These are phyloP conservation scores for Theretra japonica DNA, from an alignment of 2,888 invertebrate genomes.

Conservation along the genomic window DNA sequence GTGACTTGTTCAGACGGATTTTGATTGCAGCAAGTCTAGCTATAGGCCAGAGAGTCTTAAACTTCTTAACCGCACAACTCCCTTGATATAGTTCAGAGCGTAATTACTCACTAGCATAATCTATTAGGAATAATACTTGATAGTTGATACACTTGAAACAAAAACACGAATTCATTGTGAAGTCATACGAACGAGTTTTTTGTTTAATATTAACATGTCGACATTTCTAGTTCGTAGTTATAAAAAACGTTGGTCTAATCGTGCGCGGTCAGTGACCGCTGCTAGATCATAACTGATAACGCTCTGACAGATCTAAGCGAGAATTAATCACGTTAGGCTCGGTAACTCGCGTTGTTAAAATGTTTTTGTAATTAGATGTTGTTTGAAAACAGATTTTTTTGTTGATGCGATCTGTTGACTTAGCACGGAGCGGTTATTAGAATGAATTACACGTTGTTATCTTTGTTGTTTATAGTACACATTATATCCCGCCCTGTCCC, in stretches of 20 bases:
- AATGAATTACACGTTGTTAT: not conserved
- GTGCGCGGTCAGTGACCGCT: conserved; percentile 49
- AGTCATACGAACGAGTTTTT: not conserved
- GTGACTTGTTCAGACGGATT: no score
- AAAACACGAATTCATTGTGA: conserved; percentile 1
- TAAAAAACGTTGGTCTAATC: conserved; percentile 20
- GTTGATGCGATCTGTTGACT: conserved; percentile 14
- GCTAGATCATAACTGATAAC: conserved; percentile 55
- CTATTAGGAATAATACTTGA: not conserved
- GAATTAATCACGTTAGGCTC: conserved; percentile 52
- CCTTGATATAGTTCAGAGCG: not conserved
- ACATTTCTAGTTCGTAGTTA: conserved; percentile 1
- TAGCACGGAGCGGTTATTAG: conserved; percentile 3
- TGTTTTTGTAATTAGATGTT: conserved; percentile 39
- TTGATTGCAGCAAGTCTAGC: no score
- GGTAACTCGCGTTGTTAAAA: conserved; percentile 55
- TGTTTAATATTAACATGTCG: not conserved
- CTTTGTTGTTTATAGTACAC: no score
- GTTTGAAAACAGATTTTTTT: conserved; percentile 26
- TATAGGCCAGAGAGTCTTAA: no score
- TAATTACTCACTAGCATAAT: no score
- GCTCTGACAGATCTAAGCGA: conserved; percentile 45
- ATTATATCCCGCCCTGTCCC: no score
- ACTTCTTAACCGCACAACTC: not conserved
- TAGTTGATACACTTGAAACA: not conserved